Percentiles rank a stretch among this genome's conserved stretches.
phyloP scores from a whole-genome alignment of 2,797 vertebrate species.

The Sebastes minor region DNA sequence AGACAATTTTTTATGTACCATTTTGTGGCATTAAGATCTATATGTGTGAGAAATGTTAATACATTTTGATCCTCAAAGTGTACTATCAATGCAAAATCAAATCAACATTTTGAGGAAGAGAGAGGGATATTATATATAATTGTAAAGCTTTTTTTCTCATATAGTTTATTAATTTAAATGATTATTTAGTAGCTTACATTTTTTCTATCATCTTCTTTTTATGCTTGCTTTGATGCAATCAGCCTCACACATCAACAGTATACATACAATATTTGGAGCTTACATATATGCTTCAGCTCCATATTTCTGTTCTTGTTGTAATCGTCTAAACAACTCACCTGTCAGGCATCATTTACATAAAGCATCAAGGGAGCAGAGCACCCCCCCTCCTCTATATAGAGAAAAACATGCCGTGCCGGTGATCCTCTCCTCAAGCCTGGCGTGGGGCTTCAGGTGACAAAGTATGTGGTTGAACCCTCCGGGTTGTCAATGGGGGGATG shows the following conservation, averaged over 20 bases:
- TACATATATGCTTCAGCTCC: slow-evolving; percentile 15
- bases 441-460: slow-evolving; percentile 77
- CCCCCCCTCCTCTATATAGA: slow-evolving; percentile 7
- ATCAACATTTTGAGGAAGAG: background rate
- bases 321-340: slow-evolving; percentile 65
- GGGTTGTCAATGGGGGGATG: slow-evolving; percentile 83
- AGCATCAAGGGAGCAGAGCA: slow-evolving; percentile 46
- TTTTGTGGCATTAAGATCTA: background rate
- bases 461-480: slow-evolving; percentile 81
- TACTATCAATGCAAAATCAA: background rate
- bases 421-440: slow-evolving; percentile 58
- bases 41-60: background rate
- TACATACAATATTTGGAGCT: background rate
- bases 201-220: background rate
- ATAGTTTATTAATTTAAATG: background rate
- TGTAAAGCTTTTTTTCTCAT: background rate
- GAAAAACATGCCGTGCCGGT: slow-evolving; percentile 28
- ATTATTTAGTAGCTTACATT: background rate
- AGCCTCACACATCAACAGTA: slow-evolving; percentile 1
- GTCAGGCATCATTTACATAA: slow-evolving; percentile 72
- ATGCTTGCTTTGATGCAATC: background rate
- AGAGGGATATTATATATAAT: background rate
- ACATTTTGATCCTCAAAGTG: background rate
- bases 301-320: slow-evolving; percentile 40
- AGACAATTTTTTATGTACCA: background rate